These are phyloP conservation scores for Muntiacus muntjak DNA, from an alignment of 2,113 vertebrate genomes.

Conservation along the genomic window DNA sequence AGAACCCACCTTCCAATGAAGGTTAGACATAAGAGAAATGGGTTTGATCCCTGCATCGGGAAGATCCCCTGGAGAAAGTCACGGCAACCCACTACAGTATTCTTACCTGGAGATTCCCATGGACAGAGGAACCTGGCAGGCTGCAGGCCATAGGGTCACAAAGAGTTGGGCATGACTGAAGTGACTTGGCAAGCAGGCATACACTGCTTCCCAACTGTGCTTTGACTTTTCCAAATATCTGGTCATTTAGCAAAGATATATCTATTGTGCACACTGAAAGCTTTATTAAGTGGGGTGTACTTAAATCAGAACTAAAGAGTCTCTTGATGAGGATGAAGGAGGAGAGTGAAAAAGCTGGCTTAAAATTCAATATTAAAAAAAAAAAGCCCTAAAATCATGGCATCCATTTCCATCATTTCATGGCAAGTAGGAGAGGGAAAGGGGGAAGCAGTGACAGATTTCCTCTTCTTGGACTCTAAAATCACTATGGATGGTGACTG, in stretches of 20 bases:
- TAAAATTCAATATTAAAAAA: neutral
- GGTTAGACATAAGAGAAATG: neutral
- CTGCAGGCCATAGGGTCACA: too few species aligned
- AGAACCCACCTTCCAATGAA: neutral
- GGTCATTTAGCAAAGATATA: conserved; percentile 30
- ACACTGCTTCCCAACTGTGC: neutral
- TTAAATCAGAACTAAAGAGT: neutral
- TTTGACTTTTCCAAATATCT: conserved; percentile 41
- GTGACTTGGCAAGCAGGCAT: neutral
- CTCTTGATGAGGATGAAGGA: neutral
- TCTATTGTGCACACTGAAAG: neutral
- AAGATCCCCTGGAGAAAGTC: neutral
- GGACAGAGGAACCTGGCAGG: neutral
- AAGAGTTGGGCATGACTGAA: neutral
- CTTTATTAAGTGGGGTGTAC: neutral
- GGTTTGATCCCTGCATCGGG: neutral
- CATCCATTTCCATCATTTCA: neutral
- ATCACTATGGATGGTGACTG: neutral
- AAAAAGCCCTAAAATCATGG: neutral
- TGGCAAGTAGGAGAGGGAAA: neutral
- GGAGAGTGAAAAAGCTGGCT: neutral
- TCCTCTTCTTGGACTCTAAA: neutral
- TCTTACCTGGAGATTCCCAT: neutral
- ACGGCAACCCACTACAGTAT: neutral
- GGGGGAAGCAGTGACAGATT: neutral